Conservation (phyloP, 2,797 vertebrate genomes). For the Schizopygopsis malacanthus region DNA sequence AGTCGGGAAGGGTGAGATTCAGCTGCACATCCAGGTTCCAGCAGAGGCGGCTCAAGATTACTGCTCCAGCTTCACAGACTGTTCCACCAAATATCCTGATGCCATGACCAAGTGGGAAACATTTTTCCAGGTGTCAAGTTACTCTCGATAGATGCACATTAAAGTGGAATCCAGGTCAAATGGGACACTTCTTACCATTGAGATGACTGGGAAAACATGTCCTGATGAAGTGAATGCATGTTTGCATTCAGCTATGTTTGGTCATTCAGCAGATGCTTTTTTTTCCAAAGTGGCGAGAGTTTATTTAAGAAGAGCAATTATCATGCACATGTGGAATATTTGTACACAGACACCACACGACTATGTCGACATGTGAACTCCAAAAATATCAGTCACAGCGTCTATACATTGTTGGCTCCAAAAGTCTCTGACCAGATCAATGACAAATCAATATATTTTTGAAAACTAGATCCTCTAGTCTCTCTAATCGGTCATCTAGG, state of each 20-base stretch:
- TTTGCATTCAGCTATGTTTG: neutral
- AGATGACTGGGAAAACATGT: neutral
- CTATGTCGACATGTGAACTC: too few species aligned
- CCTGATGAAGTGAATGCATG: neutral
- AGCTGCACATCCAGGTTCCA: constrained; percentile 78
- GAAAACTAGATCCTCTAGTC: too few species aligned
- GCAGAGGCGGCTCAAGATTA: constrained; percentile 69
- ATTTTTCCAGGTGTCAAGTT: constrained; percentile 82
- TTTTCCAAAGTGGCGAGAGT: neutral
- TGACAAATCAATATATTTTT: too few species aligned
- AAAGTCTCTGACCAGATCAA: too few species aligned
- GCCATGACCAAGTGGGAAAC: constrained; percentile 82
- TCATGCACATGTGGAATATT: too few species aligned
- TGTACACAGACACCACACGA: too few species aligned
- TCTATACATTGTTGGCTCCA: too few species aligned
- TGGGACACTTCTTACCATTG: neutral
- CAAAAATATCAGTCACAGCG: too few species aligned
- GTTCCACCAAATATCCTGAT: constrained; percentile 68
- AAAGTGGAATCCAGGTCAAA: neutral
- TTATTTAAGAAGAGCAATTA: neutral
- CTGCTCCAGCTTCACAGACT: constrained; percentile 79
- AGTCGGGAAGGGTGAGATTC: constrained; percentile 68
- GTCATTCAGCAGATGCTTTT: neutral
- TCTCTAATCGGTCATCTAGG: too few species aligned
- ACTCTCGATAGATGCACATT: neutral